Percentiles rank a stretch among this genome's conserved stretches.
Evolutionary conservation across 2,797 vertebrate genomes (phyloP).

Genomic region (Apodemus agrarius): DNA sequence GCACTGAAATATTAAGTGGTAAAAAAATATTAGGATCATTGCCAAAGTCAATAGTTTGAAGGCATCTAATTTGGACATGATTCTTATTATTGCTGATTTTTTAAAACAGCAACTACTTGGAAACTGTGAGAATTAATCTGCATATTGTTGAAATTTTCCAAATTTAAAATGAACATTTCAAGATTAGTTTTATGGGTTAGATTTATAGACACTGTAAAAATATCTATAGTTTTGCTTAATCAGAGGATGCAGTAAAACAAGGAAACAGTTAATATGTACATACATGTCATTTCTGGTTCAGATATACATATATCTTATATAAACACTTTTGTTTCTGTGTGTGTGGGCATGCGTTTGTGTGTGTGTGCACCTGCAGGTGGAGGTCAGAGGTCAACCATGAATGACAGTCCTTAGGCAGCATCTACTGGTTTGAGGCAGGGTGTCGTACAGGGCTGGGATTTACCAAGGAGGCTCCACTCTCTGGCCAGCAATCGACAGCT

Average conservation of each 20-base stretch:
- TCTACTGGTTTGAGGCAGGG: background rate
- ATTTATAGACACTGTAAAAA: constrained; percentile 12
- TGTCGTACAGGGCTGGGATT: background rate
- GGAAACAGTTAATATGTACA: background rate
- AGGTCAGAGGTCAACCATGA: background rate
- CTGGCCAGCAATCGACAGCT: background rate
- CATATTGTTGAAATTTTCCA: background rate
- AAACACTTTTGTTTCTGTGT: background rate
- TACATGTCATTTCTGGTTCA: background rate
- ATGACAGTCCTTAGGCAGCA: background rate
- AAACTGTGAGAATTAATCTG: constrained; percentile 31
- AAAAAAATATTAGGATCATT: background rate
- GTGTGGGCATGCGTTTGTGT: background rate
- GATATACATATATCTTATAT: no score
- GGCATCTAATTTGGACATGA: background rate
- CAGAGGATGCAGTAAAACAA: background rate
- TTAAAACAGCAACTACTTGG: background rate
- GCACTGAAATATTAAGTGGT: background rate
- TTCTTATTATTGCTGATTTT: constrained; percentile 26
- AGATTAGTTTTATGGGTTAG: constrained; percentile 7
- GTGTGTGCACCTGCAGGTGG: background rate
- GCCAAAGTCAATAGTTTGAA: background rate
- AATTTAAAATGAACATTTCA: constrained; percentile 42
- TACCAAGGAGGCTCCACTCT: no score
- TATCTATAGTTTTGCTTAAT: background rate